Evolutionary conservation across 1,140 invertebrate species (phyloP), one percentile per base, ranked within the genome.

Genomic region (Brachionus plicatilis): DNA sequence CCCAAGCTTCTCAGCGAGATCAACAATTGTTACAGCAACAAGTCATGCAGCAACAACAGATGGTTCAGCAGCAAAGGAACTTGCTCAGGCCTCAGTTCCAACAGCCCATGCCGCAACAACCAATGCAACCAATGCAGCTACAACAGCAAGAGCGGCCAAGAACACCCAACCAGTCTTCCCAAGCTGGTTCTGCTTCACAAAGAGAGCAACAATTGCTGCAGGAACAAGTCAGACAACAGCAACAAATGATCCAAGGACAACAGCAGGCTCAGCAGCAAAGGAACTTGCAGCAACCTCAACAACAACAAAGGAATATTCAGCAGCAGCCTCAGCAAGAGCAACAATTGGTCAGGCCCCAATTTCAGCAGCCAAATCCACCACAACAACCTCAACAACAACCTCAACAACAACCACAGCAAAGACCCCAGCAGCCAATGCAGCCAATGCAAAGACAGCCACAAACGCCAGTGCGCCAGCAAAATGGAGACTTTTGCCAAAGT

Each of bases 381-480:
- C 72, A 76, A 76, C 72, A 76, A 27, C 5, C 7, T 3, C 72
- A 20, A 27, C 41, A 29, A 24, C 70, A 75, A 75, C 41, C 14
- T 50, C 43, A 47, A 2, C 45, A 47, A 24, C 43, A 47, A 50
- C 41, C 17, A 1, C 72, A 45, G 50, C 72, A 76, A 27, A 37
- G 20, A 45, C 65, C 24, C 33, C 37, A 72, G n/a, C 68, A 41
- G n/a, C 29, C 29, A 41, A 29, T 41, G 41, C n/a, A 33, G 11
- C 68, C 68, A 72, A 29, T 75, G 41, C 50, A 17, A 9, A 29
- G 60, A 53, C 76, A 47, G 47, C 76, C 11, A 82, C n/a, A 60
- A 33, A 27, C 17, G 56, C n/a, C 47, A 82, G 47, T 82, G 12
- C 17, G 79, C 8, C 79, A 80, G 29, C 76, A 82, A 68, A 56